A percentile compares a stretch with the other conserved stretches of the same genome.
Conservation (phyloP, 1,140 invertebrate species). For the Pemphigus obesinymphae region DNA sequence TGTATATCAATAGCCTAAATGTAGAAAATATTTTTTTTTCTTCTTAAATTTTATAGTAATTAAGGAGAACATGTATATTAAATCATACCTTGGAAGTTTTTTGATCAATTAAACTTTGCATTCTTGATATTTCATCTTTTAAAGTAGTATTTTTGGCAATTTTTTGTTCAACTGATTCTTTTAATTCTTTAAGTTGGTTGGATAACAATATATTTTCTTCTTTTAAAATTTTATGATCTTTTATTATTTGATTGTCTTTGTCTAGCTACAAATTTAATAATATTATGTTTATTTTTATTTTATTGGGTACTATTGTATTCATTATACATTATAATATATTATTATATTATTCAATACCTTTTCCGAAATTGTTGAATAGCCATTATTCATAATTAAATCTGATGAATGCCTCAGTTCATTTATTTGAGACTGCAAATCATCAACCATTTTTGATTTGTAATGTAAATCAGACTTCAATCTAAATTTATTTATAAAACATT, state of each 20-base stretch:
- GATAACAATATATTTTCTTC: background rate
- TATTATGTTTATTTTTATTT: too few species aligned
- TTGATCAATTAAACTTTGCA: conserved; percentile 37
- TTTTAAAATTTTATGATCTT: conserved; percentile 18
- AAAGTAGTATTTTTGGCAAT: background rate
- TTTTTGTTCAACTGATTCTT: conserved; percentile 18
- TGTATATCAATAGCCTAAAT: too few species aligned
- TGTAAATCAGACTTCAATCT: conserved; percentile 36
- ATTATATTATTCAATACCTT: background rate
- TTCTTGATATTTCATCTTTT: conserved; percentile 31
- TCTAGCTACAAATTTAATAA: background rate
- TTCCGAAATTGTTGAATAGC: conserved; percentile 22
- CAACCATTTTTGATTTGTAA: conserved; percentile 21
- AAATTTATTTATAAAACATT: background rate
- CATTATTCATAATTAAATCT: background rate
- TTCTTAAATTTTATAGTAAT: too few species aligned
- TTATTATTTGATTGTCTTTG: background rate
- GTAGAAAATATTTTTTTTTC: too few species aligned
- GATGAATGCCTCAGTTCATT: conserved; percentile 12
- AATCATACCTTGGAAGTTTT: background rate
- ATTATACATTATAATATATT: too few species aligned
- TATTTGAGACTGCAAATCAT: conserved; percentile 29
- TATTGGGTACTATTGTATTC: too few species aligned
- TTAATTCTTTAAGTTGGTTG: conserved; percentile 7
- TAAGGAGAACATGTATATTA: too few species aligned